Base-by-base conservation (phyloP, 1,140 invertebrate species). In the Drosophila auraria region DNA sequence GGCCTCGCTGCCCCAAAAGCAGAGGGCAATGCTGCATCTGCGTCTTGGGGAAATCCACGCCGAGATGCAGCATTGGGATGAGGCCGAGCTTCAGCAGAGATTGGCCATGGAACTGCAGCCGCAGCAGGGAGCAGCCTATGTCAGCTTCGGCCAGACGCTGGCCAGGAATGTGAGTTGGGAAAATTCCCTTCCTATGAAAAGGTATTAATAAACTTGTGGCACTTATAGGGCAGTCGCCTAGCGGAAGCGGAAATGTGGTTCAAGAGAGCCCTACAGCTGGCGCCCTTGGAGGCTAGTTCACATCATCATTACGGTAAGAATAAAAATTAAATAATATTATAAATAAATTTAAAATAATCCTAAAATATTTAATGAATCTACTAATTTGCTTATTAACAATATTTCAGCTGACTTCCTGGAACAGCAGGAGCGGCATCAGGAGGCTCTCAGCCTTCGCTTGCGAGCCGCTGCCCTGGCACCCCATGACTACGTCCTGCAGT, bases 191-290 rank as follows among this genome's bases (percentile, higher is more conserved):
- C 1, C 2, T 14, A 53, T 36, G 6, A 69, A 23, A 47, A 30
- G 6, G 12, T 57, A 30, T 49, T 71, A 61, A 27, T 38, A 68
- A 40, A 33, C 12, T 25, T 44, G 3, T 51, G 14, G 14, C 11
- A 50, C 38, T 58, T 25, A 56, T 94, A 97, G 96, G 95, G 96
- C 82, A 97, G 96, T 82, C 95, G 97, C 72, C 93, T 95, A 44
- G 92, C 95, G 33, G 97, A 98, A 93, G 97, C 98, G 5, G 97
- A 98, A 93, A 94, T 95, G 79, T 98, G 97, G 97, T 98, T 98
- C 90, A 94, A 96, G 80, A 96, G 96, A 91, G 98, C 97, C 1
- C 95, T 97, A 71, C 94, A 94, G 72, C 93, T 98, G 60, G 96
- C 97, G 42, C 97, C 97, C 1, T 93, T 95, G 69, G 97, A 98